phyloP scores from a whole-genome alignment of 2,113 vertebrate species.

The Archilochus colubris region DNA sequence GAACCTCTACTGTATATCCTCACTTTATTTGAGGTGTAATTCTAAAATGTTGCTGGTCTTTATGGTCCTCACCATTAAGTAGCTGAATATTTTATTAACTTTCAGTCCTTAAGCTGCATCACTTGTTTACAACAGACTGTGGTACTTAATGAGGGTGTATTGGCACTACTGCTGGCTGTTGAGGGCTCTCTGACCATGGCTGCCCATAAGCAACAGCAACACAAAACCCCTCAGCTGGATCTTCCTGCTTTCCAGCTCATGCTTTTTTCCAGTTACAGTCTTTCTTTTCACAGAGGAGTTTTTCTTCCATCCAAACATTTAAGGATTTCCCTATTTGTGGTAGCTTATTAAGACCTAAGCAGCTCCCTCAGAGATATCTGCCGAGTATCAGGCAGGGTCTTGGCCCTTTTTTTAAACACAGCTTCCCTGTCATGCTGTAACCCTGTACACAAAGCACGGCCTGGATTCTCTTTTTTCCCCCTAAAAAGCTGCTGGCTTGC shows the following conservation, averaged over 20 bases:
- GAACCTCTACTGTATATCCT: neutral
- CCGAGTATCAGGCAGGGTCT: neutral
- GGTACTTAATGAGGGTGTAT: rapidly evolving
- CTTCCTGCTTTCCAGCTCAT: neutral
- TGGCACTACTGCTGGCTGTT: too few relatives aligned
- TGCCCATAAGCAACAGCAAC: neutral
- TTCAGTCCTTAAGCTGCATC: neutral
- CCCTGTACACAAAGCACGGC: rapidly evolving
- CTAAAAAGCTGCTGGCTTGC: neutral
- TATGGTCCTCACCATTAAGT: neutral
- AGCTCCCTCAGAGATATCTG: too few relatives aligned
- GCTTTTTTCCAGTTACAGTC: neutral
- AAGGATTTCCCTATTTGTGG: neutral
- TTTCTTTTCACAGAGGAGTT: neutral
- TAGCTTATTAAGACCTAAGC: too few relatives aligned
- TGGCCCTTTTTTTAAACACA: neutral
- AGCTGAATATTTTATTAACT: too few relatives aligned
- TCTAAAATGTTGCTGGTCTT: neutral
- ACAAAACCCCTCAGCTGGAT: neutral
- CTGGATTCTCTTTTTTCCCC: neutral
- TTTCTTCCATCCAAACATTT: neutral
- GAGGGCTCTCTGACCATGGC: neutral
- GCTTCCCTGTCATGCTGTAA: too few relatives aligned
- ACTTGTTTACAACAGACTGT: too few relatives aligned
- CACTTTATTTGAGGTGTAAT: neutral